Conservation (phyloP, 2,113 vertebrate species). For the Pelobates fuscus region DNA sequence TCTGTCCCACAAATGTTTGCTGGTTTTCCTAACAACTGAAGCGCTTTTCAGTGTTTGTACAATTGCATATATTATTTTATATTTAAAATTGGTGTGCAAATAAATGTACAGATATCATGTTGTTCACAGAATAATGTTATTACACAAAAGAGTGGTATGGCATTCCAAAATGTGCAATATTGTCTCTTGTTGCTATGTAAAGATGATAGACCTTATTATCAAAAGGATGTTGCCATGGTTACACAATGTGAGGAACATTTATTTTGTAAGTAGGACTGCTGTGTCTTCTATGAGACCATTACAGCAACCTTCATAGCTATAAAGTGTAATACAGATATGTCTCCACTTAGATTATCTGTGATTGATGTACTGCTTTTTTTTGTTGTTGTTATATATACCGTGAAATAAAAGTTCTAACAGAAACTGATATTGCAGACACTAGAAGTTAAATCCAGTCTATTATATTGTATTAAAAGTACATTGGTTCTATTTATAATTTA, state of each 20-base stretch:
- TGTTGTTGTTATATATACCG: neutral
- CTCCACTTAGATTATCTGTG: constrained; percentile 1
- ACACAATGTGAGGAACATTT: constrained; percentile 37
- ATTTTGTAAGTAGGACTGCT: constrained; percentile 35
- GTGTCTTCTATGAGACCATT: constrained; percentile 24
- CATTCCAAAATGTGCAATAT: constrained; percentile 40
- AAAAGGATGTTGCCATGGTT: constrained; percentile 39
- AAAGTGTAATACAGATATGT: constrained; percentile 2
- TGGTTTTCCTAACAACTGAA: neutral
- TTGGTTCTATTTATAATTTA: neutral
- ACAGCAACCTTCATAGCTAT: constrained; percentile 19
- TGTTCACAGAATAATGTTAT: constrained; percentile 26
- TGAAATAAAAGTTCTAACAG: neutral
- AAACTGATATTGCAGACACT: neutral
- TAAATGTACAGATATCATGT: constrained; percentile 24
- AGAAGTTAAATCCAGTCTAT: neutral
- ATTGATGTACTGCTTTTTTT: neutral
- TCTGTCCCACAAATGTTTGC: neutral
- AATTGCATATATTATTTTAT: constrained; percentile 8
- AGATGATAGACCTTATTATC: constrained; percentile 40
- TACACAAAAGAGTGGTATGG: constrained; percentile 14
- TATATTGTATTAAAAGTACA: neutral
- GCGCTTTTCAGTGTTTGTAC: neutral
- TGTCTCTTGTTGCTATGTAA: constrained; percentile 38
- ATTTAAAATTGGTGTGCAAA: constrained; percentile 24